Evolutionary conservation across 2,797 vertebrate genomes (phyloP).

Genomic region (Vireo griseus): DNA sequence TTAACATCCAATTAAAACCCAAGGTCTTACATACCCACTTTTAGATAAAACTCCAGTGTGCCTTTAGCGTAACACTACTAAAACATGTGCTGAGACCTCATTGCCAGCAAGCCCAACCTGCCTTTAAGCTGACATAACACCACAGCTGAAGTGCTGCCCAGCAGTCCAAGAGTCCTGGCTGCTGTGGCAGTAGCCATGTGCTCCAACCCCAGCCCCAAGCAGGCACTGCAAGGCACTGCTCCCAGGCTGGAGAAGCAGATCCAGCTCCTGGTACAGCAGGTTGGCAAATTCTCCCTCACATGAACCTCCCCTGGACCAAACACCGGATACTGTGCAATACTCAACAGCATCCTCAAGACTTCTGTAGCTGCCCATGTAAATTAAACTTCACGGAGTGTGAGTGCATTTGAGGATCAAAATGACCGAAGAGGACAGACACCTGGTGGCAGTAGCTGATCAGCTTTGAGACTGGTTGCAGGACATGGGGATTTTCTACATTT

Average conservation of each 20-base stretch:
- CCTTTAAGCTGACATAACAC: fast-evolving
- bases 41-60: fast-evolving
- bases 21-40: background rate
- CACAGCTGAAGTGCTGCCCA: background rate
- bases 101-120: background rate
- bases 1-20: background rate
- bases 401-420: background rate
- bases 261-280: background rate
- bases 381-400: fast-evolving
- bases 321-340: background rate
- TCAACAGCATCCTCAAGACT: background rate
- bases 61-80: background rate
- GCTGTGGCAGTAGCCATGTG: background rate
- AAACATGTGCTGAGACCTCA: background rate
- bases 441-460: background rate
- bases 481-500: background rate
- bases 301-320: background rate
- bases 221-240: background rate
- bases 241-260: background rate
- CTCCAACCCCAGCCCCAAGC: background rate
- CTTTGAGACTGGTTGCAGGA: background rate
- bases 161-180: background rate
- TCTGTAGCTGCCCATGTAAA: background rate
- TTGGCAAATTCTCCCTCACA: background rate
- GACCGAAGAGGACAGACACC: background rate